phyloP scores from a whole-genome alignment of 64 coral and sea anemone species.

The Montipora capricornis region DNA sequence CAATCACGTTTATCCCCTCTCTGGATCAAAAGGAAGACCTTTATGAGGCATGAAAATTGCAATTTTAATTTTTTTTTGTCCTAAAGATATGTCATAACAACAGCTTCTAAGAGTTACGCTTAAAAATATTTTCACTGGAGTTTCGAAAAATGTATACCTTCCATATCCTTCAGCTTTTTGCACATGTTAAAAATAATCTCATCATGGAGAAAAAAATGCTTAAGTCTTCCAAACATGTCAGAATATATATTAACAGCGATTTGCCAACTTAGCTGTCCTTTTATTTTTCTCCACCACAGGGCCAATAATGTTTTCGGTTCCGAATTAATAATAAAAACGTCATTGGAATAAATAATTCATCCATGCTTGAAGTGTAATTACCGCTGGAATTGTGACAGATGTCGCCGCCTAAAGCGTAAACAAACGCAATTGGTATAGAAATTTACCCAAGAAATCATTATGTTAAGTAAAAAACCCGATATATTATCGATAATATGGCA shows the following conservation, averaged over 20 bases:
- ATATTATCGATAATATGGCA: background rate
- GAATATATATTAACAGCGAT: background rate
- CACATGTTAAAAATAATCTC: background rate
- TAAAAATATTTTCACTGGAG: too few relatives aligned
- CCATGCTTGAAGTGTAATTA: background rate
- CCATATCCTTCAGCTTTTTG: background rate
- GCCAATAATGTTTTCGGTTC: background rate
- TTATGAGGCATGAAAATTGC: too few relatives aligned
- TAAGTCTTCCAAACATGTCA: background rate
- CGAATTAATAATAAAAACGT: background rate
- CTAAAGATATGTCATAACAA: too few relatives aligned
- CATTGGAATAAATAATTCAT: background rate
- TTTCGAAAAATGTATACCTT: background rate
- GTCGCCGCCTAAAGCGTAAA: background rate
- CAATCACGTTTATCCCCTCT: too few relatives aligned
- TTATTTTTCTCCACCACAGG: conserved; percentile 10
- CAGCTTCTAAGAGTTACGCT: too few relatives aligned
- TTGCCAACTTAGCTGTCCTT: background rate
- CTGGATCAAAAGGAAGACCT: too few relatives aligned
- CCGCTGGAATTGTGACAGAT: background rate
- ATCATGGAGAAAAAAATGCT: background rate
- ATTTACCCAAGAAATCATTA: background rate
- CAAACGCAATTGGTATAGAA: background rate
- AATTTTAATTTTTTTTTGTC: too few relatives aligned
- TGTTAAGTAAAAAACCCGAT: conserved; percentile 6